phyloP scores from a whole-genome alignment of 2,113 vertebrate genomes.

The Willisornis vidua region DNA sequence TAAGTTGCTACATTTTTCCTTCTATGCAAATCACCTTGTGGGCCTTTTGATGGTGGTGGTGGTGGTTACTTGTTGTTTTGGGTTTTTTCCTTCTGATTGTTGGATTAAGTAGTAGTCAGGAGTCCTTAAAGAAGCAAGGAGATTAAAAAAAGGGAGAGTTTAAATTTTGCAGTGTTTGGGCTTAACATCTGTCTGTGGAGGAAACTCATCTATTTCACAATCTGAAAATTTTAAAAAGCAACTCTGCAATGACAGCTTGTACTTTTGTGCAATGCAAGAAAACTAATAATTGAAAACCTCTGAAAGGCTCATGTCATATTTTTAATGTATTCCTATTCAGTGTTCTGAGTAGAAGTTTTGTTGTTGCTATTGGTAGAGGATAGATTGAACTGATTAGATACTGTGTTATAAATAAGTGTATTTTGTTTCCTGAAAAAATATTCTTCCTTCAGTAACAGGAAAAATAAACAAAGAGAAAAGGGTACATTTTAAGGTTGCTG shows the following conservation, averaged over 20 bases:
- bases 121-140: background rate
- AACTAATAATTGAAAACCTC: constrained; percentile 62
- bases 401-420: constrained; percentile 40
- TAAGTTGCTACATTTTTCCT: background rate
- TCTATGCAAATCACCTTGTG: background rate
- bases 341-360: constrained; percentile 52
- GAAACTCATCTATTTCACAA: constrained; percentile 14
- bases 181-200: background rate
- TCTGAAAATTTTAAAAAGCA: constrained; percentile 53
- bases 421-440: constrained; percentile 41
- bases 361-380: constrained; percentile 18
- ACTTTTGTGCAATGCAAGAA: constrained; percentile 42
- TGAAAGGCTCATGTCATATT: constrained; percentile 40
- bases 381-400: constrained; percentile 55
- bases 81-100: background rate
- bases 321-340: constrained; percentile 55
- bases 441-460: constrained; percentile 35
- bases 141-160: background rate
- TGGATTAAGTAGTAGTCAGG: background rate
- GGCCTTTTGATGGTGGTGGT: background rate
- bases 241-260: constrained; percentile 34
- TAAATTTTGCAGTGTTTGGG: background rate
- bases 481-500: background rate
- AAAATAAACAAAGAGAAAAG: constrained; percentile 17
- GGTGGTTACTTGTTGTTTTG: background rate